These are phyloP conservation scores for Phlogophora meticulosa DNA, from an alignment of 2,888 invertebrate species.

Conservation along the genomic window DNA sequence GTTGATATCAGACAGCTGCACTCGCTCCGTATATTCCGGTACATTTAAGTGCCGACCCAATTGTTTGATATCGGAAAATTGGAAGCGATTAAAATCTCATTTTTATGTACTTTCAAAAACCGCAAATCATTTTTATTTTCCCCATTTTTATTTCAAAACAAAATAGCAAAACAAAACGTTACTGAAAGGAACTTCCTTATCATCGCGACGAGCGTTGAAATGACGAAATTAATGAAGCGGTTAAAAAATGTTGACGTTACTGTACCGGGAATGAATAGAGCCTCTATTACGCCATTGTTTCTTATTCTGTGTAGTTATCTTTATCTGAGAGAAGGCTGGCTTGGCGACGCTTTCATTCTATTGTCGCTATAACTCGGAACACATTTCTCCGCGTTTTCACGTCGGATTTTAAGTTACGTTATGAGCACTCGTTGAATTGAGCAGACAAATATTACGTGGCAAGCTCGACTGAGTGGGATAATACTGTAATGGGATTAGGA, in stretches of 20 bases:
- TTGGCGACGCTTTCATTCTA: conserved; percentile 47
- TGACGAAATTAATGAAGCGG: conserved; percentile 47
- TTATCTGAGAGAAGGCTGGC: conserved; percentile 41
- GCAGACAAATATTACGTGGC: conserved; percentile 57
- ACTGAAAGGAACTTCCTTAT: conserved; percentile 41
- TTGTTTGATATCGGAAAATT: conserved; percentile 21
- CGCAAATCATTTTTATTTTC: neutral
- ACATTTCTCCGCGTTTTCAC: conserved; percentile 36
- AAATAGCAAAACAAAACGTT: conserved; percentile 6
- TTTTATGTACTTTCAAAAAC: neutral
- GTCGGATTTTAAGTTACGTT: conserved; percentile 27
- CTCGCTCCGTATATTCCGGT: conserved; percentile 11
- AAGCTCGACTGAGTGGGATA: conserved; percentile 39
- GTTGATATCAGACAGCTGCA: conserved; percentile 20
- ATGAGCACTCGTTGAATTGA: conserved; percentile 34
- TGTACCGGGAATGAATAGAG: conserved; percentile 42
- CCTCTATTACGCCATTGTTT: conserved; percentile 52
- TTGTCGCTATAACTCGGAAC: conserved; percentile 61
- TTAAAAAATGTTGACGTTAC: conserved; percentile 45
- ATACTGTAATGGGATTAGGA: conserved; percentile 47
- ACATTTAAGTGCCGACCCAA: neutral
- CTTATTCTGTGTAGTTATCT: conserved; percentile 52
- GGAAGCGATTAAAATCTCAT: neutral
- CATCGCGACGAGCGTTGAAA: conserved; percentile 10
- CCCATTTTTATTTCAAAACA: neutral